A percentile compares a stretch with the other conserved stretches of the same genome.
phyloP scores from a whole-genome alignment of 2,888 invertebrate species.

The Chrysina gloriosa region DNA sequence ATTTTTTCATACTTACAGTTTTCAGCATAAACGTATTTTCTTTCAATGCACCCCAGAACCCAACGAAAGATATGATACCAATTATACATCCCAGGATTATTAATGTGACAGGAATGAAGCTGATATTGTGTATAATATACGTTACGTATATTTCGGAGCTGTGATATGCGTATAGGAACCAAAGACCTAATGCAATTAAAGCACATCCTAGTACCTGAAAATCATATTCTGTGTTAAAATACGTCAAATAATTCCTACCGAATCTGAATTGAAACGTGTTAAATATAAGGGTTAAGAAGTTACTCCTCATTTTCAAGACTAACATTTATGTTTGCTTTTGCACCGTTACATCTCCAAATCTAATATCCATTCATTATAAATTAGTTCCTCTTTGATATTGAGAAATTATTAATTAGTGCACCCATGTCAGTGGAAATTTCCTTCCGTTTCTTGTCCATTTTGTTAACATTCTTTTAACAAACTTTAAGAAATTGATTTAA shows the following conservation, averaged over 20 bases:
- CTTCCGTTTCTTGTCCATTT: too few species aligned
- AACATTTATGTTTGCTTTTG: too few species aligned
- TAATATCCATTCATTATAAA: too few species aligned
- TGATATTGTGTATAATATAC: not conserved
- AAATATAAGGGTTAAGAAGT: too few species aligned
- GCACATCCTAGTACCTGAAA: not conserved
- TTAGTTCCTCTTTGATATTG: too few species aligned
- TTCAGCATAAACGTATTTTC: not conserved
- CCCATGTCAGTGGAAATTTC: too few species aligned
- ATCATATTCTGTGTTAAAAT: not conserved
- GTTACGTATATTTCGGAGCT: not conserved
- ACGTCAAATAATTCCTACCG: not conserved
- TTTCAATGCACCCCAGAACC: not conserved
- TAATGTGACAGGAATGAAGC: not conserved
- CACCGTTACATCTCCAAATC: too few species aligned
- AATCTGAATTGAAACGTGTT: too few species aligned
- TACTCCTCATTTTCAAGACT: too few species aligned
- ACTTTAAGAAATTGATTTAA: too few species aligned
- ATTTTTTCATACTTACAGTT: not conserved
- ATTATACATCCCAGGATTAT: constrained; percentile 8
- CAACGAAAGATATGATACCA: not conserved
- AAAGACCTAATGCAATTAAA: constrained; percentile 4
- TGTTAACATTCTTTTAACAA: too few species aligned
- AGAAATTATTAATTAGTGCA: too few species aligned
- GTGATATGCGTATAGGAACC: not conserved